These are phyloP conservation scores for Steinernema hermaphroditum DNA, from an alignment of 2,888 invertebrate genomes.

Conservation along the genomic window DNA sequence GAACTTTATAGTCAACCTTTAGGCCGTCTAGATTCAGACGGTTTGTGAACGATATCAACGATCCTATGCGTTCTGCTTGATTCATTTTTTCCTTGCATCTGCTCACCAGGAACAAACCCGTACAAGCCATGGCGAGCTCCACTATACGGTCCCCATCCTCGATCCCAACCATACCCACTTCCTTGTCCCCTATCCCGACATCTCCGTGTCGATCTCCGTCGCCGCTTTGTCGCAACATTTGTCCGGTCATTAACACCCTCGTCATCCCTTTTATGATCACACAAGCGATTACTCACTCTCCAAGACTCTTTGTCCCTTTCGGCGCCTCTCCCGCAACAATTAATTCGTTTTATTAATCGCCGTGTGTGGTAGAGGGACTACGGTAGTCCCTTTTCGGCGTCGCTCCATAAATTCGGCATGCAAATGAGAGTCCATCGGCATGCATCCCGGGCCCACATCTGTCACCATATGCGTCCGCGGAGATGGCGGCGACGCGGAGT, in stretches of 20 bases:
- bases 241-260: constrained; percentile 19
- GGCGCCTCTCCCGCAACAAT: neutral
- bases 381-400: neutral
- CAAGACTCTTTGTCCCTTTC: constrained; percentile 24
- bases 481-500: neutral
- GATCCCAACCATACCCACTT: neutral
- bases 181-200: neutral
- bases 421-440: neutral
- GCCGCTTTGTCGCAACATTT: constrained; percentile 8
- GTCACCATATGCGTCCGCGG: neutral
- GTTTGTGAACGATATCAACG: too few relatives aligned
- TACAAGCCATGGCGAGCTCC: too few relatives aligned
- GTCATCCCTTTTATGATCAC: neutral
- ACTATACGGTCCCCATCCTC: constrained; percentile 4
- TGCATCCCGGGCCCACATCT: neutral
- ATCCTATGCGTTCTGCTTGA: too few relatives aligned
- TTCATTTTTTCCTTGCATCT: too few relatives aligned
- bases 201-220: neutral
- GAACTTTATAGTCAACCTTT: too few relatives aligned
- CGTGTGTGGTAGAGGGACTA: neutral
- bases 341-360: constrained; percentile 12
- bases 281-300: neutral
- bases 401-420: neutral
- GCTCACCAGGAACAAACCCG: too few relatives aligned
- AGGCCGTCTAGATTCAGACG: too few relatives aligned